These are phyloP conservation scores for Pterostichus madidus DNA, from an alignment of 2,888 invertebrate genomes.

Conservation along the genomic window DNA sequence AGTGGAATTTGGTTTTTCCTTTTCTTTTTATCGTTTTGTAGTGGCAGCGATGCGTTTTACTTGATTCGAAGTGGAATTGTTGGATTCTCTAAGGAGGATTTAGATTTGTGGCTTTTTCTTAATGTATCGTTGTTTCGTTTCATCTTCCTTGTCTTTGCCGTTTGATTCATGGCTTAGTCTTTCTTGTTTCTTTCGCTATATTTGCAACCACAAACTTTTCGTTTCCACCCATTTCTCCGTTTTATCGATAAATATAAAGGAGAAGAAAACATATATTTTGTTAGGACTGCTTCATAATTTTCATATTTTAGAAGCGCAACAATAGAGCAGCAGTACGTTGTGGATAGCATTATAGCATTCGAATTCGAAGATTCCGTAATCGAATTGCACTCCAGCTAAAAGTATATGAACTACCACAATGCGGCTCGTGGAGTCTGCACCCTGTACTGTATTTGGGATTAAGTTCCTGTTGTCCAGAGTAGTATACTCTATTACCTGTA, in stretches of 20 bases:
- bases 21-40: conserved; percentile 58
- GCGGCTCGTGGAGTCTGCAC: no score
- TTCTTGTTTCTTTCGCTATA: conserved; percentile 45
- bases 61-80: conserved; percentile 59
- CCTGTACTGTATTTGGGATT: no score
- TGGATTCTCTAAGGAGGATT: conserved; percentile 51
- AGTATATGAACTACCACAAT: no score
- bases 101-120: conserved; percentile 58
- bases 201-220: conserved; percentile 32
- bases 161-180: conserved; percentile 53
- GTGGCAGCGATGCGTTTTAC: conserved; percentile 54
- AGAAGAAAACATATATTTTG: not conserved
- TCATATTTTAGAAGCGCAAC: not conserved
- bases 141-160: conserved; percentile 45
- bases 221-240: not conserved
- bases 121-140: conserved; percentile 57
- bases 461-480: no score
- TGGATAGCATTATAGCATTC: no score
- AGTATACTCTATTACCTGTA: no score
- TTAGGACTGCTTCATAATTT: not conserved
- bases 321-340: no score
- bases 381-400: no score
- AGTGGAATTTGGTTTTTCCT: conserved; percentile 59
- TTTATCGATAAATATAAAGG: conserved; percentile 18
- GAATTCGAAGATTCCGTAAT: no score